phyloP scores from a whole-genome alignment of 2,113 vertebrate species.

The Oenanthe oenanthe region DNA sequence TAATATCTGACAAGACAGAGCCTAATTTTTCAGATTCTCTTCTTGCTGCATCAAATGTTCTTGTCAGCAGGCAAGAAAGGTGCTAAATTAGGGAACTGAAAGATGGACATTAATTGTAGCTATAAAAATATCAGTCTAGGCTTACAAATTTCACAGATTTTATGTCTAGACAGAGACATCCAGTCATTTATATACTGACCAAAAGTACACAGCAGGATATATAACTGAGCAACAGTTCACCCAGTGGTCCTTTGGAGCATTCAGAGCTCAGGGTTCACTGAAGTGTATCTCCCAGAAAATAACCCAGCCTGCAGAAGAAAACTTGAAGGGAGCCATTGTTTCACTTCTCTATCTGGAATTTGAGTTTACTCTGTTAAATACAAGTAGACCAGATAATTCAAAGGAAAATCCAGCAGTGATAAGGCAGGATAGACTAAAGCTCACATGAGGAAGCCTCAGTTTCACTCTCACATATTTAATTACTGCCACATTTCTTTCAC shows the following conservation, averaged over 20 bases:
- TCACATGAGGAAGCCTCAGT: not conserved
- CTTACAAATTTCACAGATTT: conserved; percentile 15
- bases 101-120: conserved; percentile 21
- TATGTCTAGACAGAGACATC: not conserved
- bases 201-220: not conserved
- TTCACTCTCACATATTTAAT: not conserved
- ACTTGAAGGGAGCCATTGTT: not conserved
- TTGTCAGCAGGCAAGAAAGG: conserved; percentile 41
- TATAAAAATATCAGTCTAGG: conserved; percentile 17
- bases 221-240: not conserved
- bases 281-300: not conserved
- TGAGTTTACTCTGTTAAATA: not conserved
- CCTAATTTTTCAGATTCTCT: conserved; percentile 21
- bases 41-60: conserved; percentile 22
- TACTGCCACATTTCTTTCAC: not conserved
- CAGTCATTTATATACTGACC: not conserved
- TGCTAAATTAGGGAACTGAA: conserved; percentile 31
- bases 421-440: not conserved
- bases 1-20: conserved; percentile 26
- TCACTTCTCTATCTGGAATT: not conserved
- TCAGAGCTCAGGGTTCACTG: not conserved
- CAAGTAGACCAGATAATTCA: not conserved
- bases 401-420: not conserved
- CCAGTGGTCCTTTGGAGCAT: accelerated
- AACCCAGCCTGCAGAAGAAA: not conserved